Evolutionary conservation across 2,888 invertebrate genomes (phyloP).

Genomic region (Macrophya annulata): DNA sequence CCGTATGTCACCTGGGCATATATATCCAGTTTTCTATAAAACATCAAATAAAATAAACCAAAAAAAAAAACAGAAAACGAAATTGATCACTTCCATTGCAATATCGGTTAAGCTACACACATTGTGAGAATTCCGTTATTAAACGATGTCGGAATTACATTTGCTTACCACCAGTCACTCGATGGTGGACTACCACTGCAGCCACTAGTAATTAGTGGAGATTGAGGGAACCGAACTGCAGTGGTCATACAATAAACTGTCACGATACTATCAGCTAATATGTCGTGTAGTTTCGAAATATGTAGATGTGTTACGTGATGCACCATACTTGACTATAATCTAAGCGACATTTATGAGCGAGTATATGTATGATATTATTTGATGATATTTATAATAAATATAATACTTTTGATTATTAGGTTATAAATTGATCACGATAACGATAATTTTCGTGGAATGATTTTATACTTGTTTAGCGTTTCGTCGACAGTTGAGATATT

Average conservation of each 20-base stretch:
- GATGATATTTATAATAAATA: not conserved
- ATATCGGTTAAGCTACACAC: not conserved
- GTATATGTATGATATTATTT: not conserved
- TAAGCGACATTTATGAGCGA: not conserved
- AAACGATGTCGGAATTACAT: not conserved
- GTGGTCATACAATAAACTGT: conserved; percentile 41
- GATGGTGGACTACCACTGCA: not conserved
- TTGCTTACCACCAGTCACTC: not conserved
- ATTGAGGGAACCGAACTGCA: not conserved
- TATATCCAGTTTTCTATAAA: not conserved
- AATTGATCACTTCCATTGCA: not conserved
- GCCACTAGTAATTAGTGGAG: conserved; percentile 20
- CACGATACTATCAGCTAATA: conserved; percentile 10
- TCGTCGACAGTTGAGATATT: conserved; percentile 31
- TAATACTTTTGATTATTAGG: not conserved
- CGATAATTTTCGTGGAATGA: not conserved
- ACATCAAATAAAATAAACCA: not conserved
- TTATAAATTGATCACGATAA: not conserved
- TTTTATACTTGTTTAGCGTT: not conserved
- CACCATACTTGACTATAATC: not conserved
- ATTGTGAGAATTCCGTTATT: not conserved
- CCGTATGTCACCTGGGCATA: not conserved
- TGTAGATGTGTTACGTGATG: not conserved
- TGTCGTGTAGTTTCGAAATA: not conserved
- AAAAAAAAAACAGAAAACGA: not conserved